These are phyloP conservation scores for Calliopum simillimum DNA, from an alignment of 2,888 invertebrate species.

Conservation along the genomic window DNA sequence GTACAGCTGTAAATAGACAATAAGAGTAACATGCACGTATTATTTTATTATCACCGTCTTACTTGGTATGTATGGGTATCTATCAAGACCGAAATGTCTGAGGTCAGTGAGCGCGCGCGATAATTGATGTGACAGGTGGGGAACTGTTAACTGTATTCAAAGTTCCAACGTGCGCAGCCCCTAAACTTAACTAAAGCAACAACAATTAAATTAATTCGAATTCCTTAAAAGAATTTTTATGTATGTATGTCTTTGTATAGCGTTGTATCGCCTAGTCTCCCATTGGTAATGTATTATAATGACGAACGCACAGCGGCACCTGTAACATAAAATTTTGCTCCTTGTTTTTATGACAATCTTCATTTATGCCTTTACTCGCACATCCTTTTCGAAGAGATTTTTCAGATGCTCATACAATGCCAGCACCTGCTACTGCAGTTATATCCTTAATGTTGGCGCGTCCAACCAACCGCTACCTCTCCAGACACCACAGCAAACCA, in stretches of 20 bases:
- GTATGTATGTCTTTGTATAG: constrained; percentile 5
- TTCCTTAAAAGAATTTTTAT: constrained; percentile 28
- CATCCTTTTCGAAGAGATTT: constrained; percentile 33
- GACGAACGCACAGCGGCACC: constrained; percentile 23
- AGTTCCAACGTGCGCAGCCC: constrained; percentile 10
- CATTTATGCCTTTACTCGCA: constrained; percentile 18
- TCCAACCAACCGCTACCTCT: background rate
- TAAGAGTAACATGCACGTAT: no score
- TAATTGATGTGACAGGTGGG: constrained; percentile 27
- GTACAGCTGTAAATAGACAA: constrained; percentile 8
- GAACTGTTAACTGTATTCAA: background rate
- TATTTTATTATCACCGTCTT: no score
- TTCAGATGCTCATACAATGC: constrained; percentile 19
- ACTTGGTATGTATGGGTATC: no score
- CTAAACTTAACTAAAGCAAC: background rate
- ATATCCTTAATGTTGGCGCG: constrained; percentile 16
- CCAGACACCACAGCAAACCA: constrained; percentile 1
- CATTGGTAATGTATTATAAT: background rate
- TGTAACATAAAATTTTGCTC: constrained; percentile 32
- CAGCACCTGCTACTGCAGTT: constrained; percentile 36
- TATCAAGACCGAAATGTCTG: constrained; percentile 20
- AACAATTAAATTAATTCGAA: constrained; percentile 20
- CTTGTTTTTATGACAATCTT: constrained; percentile 37
- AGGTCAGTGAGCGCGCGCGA: constrained; percentile 29
- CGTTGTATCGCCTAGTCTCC: no score